A percentile compares a stretch with the other conserved stretches of the same genome.
Evolutionary conservation across 2,113 vertebrate species (phyloP).

Genomic region (Thamnaconus septentrionalis): DNA sequence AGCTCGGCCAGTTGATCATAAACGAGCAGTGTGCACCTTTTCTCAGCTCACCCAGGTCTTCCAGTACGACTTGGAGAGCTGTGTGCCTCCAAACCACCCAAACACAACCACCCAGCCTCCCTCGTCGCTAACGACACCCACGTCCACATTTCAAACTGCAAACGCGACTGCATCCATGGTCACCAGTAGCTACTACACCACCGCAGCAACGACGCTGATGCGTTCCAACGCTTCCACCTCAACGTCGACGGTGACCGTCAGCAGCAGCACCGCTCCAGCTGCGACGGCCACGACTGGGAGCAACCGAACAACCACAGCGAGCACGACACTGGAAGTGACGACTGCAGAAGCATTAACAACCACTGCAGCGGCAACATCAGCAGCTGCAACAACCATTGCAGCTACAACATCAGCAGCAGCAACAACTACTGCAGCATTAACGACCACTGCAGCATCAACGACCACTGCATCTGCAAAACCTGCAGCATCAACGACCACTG

Average conservation of each 20-base stretch:
- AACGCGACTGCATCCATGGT: background rate
- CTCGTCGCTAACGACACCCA: slow-evolving; percentile 1
- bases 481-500: no score
- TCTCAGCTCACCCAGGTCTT: slow-evolving; percentile 50
- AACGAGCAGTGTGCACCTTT: slow-evolving; percentile 1
- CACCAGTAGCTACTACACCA: background rate
- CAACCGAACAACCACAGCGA: background rate
- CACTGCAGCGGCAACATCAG: background rate
- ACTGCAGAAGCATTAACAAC: background rate
- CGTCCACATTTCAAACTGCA: background rate
- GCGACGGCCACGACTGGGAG: background rate
- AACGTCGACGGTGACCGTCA: background rate
- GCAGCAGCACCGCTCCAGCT: background rate
- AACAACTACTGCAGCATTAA: background rate
- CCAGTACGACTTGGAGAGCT: slow-evolving; percentile 24
- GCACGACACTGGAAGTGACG: no score
- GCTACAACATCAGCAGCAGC: background rate
- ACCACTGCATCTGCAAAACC: no score
- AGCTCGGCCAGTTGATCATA: no score
- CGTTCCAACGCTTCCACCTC: background rate
- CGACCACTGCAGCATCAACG: no score
- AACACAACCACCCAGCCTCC: slow-evolving; percentile 4
- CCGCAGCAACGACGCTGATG: background rate
- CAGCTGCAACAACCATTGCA: background rate
- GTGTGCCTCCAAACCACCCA: background rate